Conservation (phyloP, 2,113 vertebrate genomes). For the Globicephala melas region DNA sequence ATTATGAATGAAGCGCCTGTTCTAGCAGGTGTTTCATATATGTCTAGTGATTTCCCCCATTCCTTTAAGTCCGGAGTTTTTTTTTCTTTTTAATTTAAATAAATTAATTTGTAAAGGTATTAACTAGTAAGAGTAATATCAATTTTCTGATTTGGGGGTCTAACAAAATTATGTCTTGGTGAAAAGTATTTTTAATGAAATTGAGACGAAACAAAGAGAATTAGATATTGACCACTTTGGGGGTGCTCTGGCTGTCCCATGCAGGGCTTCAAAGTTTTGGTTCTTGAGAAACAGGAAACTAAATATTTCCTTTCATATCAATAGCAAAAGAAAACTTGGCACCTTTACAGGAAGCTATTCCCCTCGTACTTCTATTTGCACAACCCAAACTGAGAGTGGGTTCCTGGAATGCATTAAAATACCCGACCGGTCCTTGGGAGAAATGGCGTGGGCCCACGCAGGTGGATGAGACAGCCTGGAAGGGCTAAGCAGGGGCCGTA, state of each 20-base stretch:
- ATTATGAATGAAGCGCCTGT: neutral
- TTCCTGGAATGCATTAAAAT: neutral
- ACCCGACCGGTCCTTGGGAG: neutral
- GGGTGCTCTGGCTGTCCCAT: neutral
- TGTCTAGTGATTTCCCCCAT: no score
- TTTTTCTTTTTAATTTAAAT: neutral
- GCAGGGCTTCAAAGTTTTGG: neutral
- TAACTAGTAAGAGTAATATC: neutral
- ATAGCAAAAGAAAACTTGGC: neutral
- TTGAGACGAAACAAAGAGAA: conserved; percentile 19
- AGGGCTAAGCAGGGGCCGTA: neutral
- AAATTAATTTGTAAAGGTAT: neutral
- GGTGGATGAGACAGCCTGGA: neutral
- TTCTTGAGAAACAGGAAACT: conserved; percentile 11
- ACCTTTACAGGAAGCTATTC: neutral
- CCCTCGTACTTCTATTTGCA: neutral
- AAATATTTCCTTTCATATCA: neutral
- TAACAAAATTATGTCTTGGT: neutral
- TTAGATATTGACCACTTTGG: neutral
- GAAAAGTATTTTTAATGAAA: neutral
- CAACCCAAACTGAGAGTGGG: neutral
- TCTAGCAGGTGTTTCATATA: neutral
- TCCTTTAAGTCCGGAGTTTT: neutral
- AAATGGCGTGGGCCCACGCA: neutral
- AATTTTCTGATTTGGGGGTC: neutral